Percentiles rank a stretch among this genome's conserved stretches.
These are phyloP conservation scores for Gobio occitaniae DNA, from an alignment of 2,797 vertebrate species.

Conservation along the genomic window DNA sequence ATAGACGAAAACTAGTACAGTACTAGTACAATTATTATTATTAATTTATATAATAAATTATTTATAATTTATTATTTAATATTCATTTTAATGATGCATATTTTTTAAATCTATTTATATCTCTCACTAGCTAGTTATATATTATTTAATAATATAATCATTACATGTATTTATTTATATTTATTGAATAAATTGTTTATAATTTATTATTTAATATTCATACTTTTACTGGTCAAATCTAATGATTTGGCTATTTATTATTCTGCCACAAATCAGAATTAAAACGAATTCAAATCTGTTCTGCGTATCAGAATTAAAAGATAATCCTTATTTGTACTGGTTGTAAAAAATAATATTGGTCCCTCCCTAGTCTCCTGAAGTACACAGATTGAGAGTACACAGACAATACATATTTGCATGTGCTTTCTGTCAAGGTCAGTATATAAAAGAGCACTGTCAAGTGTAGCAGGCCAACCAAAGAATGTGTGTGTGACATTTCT, in stretches of 20 bases:
- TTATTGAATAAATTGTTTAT: neutral
- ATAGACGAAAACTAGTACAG: neutral
- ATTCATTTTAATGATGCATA: neutral
- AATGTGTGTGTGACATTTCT: neutral
- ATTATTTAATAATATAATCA: neutral
- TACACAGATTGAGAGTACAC: neutral
- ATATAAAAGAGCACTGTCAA: conserved; percentile 20
- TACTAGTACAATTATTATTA: neutral
- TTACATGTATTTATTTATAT: neutral
- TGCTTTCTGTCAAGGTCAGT: conserved; percentile 8
- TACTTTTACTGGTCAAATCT: neutral
- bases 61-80: neutral
- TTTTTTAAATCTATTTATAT: neutral
- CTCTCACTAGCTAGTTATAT: neutral
- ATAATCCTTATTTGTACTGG: neutral
- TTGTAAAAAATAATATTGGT: neutral
- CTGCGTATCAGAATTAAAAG: neutral
- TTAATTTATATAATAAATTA: neutral
- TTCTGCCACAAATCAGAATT: neutral
- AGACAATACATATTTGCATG: neutral
- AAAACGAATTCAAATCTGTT: neutral
- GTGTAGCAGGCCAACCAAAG: neutral
- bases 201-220: neutral
- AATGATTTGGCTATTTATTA: neutral
- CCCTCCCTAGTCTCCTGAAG: neutral